Percentiles rank a stretch among this genome's conserved stretches.
phyloP scores from a whole-genome alignment of 2,797 vertebrate genomes.

The Glyptemys insculpta region DNA sequence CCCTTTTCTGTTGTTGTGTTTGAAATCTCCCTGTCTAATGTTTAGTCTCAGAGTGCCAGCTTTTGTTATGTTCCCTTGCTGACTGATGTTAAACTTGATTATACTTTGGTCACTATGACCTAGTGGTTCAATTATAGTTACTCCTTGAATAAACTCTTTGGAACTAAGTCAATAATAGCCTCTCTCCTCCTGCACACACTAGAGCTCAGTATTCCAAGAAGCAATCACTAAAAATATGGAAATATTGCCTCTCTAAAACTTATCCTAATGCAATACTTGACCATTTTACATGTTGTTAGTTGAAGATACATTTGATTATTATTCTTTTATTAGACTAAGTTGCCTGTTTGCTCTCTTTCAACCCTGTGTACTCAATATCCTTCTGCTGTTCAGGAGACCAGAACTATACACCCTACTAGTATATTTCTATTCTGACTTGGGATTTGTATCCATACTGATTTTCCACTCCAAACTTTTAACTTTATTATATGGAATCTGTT shows the following conservation, averaged over 20 bases:
- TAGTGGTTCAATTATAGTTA: not conserved
- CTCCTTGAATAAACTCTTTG: not conserved
- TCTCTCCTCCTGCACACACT: not conserved
- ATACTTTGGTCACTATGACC: conserved; percentile 33
- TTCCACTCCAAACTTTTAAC: not conserved
- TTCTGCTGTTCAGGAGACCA: not conserved
- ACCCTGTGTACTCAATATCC: not conserved
- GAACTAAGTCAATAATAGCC: rapidly evolving
- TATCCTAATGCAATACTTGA: not conserved
- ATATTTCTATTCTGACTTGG: rapidly evolving
- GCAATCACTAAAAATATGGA: not conserved
- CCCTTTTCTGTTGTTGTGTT: conserved; percentile 31
- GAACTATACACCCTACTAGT: not conserved
- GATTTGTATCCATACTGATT: not conserved
- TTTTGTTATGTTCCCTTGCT: conserved; percentile 19
- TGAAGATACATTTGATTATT: not conserved
- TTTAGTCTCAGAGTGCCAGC: conserved; percentile 34
- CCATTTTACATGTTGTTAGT: not conserved
- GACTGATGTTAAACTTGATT: conserved; percentile 16
- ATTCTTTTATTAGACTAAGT: not conserved
- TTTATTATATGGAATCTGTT: not conserved
- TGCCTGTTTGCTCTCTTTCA: not conserved
- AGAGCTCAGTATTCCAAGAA: not conserved
- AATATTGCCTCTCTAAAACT: not conserved
- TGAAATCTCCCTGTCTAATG: conserved; percentile 53